Conservation (phyloP, 2,113 vertebrate genomes). For the Eulemur rufifrons region DNA sequence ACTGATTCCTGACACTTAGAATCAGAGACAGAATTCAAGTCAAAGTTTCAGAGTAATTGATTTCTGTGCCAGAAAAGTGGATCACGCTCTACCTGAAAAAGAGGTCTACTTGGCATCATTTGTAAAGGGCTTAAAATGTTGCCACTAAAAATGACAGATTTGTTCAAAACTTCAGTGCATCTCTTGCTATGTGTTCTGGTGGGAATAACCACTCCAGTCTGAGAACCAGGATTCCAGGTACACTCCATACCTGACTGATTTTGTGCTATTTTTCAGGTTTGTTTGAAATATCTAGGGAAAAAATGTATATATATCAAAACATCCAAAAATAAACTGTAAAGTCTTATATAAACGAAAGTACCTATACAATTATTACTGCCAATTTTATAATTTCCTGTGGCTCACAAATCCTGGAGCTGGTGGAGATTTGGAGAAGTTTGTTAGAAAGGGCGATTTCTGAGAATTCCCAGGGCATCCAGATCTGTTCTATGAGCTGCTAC, state of each 20-base stretch:
- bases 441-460: not conserved
- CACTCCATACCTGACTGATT: not conserved
- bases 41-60: not conserved
- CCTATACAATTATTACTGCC: not conserved
- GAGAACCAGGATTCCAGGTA: not conserved
- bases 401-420: not conserved
- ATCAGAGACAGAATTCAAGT: constrained; percentile 1
- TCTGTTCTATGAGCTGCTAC: not conserved
- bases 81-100: not conserved
- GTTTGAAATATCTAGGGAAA: not conserved
- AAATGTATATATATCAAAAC: not conserved
- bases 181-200: not conserved
- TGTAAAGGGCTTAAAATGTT: not conserved
- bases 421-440: not conserved
- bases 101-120: not conserved
- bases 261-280: not conserved
- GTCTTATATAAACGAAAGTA: not conserved
- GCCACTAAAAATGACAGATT: not conserved
- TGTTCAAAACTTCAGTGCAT: not conserved
- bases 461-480: not conserved
- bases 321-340: not conserved
- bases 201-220: not conserved
- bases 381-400: not conserved
- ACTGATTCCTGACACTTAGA: constrained; percentile 14
- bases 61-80: not conserved